These are phyloP conservation scores for Aelia acuminata DNA, from an alignment of 2,888 invertebrate genomes.

Conservation along the genomic window DNA sequence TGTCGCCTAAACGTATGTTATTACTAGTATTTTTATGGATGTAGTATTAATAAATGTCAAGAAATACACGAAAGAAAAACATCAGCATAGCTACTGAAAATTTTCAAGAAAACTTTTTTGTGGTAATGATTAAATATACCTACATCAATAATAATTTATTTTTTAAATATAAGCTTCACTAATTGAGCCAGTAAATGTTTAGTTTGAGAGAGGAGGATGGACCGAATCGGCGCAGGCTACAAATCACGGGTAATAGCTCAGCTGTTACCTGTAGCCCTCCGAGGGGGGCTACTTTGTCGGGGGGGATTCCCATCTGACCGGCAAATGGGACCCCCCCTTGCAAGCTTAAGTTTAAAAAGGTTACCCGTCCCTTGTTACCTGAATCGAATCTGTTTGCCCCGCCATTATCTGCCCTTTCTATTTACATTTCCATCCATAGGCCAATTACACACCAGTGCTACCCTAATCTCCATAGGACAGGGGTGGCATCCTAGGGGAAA, in stretches of 20 bases:
- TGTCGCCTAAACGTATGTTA: too few relatives aligned
- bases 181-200: neutral
- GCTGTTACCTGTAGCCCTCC: neutral
- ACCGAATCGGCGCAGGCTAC: neutral
- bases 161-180: neutral
- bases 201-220: neutral
- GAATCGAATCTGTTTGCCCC: slow-evolving; percentile 36
- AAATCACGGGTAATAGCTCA: slow-evolving; percentile 37
- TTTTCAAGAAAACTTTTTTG: too few relatives aligned
- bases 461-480: slow-evolving; percentile 10
- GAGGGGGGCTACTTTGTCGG: neutral
- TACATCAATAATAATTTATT: too few relatives aligned
- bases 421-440: slow-evolving; percentile 30
- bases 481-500: neutral
- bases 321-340: neutral
- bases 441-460: slow-evolving; percentile 1
- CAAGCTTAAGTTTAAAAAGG: slow-evolving; percentile 36
- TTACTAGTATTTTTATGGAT: too few relatives aligned
- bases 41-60: too few relatives aligned
- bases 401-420: slow-evolving; percentile 22
- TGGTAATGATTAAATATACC: too few relatives aligned
- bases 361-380: slow-evolving; percentile 36
- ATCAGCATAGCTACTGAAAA: too few relatives aligned
- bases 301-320: neutral
- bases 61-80: too few relatives aligned